A percentile compares a stretch with the other conserved stretches of the same genome.
Conservation (phyloP, 2,888 invertebrate species). For the Fabriciana adippe region DNA sequence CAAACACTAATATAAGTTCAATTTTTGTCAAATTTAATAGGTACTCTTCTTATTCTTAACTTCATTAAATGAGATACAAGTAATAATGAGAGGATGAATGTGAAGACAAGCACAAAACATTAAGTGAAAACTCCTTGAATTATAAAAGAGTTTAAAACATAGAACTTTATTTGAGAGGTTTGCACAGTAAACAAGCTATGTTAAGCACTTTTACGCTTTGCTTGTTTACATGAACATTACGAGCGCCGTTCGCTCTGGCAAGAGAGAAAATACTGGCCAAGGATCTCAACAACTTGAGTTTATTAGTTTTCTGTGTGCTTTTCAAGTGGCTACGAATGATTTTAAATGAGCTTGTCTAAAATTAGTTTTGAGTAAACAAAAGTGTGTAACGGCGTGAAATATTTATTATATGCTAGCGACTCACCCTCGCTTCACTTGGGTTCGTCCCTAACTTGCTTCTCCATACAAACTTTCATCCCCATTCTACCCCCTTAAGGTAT, state of each 20-base stretch:
- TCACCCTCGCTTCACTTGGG: no score
- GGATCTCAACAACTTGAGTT: slow-evolving; percentile 28
- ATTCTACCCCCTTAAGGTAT: no score
- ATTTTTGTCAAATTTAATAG: not conserved
- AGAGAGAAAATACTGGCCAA: slow-evolving; percentile 29
- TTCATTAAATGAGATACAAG: slow-evolving; percentile 6
- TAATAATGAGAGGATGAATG: slow-evolving; percentile 6
- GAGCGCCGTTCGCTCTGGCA: slow-evolving; percentile 26
- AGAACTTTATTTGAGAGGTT: slow-evolving; percentile 37
- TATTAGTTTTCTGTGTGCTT: slow-evolving; percentile 29
- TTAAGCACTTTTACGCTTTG: slow-evolving; percentile 37
- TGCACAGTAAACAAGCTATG: slow-evolving; percentile 37
- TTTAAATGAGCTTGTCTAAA: slow-evolving; percentile 6
- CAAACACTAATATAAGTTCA: not conserved
- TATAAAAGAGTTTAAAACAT: slow-evolving; percentile 31
- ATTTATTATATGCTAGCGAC: no score
- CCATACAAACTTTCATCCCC: no score
- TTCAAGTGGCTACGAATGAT: slow-evolving; percentile 10
- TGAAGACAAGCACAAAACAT: slow-evolving; percentile 20
- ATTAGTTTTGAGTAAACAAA: not conserved
- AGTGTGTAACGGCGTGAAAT: not conserved
- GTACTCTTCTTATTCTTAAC: slow-evolving; percentile 8
- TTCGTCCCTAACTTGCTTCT: no score
- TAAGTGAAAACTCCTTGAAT: slow-evolving; percentile 18
- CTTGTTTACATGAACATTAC: slow-evolving; percentile 34